Percentiles rank a stretch among this genome's conserved stretches.
Evolutionary conservation across 1,140 invertebrate genomes (phyloP).

Genomic region (Bombus soroeensis): DNA sequence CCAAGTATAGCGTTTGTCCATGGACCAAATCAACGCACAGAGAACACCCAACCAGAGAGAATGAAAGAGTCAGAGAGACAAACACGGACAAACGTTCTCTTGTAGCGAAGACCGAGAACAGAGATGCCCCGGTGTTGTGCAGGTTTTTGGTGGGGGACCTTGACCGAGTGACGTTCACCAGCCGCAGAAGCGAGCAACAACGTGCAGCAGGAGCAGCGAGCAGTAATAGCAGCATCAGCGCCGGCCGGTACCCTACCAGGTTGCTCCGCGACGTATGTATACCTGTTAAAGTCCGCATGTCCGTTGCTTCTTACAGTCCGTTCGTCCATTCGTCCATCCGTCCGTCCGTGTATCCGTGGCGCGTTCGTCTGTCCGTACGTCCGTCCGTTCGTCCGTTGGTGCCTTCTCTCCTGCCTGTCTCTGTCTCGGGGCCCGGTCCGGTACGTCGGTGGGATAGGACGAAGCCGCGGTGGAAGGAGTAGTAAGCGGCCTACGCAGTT

Average conservation of each 20-base stretch:
- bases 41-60: too few relatives aligned
- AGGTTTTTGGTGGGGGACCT: conserved; percentile 78
- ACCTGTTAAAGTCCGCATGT: conserved; percentile 58
- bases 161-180: conserved; percentile 78
- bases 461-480: conserved; percentile 76
- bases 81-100: not conserved
- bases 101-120: too few relatives aligned
- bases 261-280: conserved; percentile 39
- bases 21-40: conserved; percentile 50
- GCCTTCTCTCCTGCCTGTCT: conserved; percentile 47
- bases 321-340: conserved; percentile 17
- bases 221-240: conserved; percentile 9
- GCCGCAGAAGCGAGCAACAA: not conserved
- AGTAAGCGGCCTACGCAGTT: conserved; percentile 80
- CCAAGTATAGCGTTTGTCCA: conserved; percentile 74
- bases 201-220: conserved; percentile 36
- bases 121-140: conserved; percentile 32
- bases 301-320: conserved; percentile 16
- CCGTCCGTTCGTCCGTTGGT: conserved; percentile 50
- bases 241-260: conserved; percentile 6
- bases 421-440: conserved; percentile 47
- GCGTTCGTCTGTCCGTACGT: conserved; percentile 35
- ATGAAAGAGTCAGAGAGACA: not conserved
- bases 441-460: conserved; percentile 65
- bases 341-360: conserved; percentile 36